Conservation (phyloP, 2,797 vertebrate species). For the Paramormyrops hopkinsi region DNA sequence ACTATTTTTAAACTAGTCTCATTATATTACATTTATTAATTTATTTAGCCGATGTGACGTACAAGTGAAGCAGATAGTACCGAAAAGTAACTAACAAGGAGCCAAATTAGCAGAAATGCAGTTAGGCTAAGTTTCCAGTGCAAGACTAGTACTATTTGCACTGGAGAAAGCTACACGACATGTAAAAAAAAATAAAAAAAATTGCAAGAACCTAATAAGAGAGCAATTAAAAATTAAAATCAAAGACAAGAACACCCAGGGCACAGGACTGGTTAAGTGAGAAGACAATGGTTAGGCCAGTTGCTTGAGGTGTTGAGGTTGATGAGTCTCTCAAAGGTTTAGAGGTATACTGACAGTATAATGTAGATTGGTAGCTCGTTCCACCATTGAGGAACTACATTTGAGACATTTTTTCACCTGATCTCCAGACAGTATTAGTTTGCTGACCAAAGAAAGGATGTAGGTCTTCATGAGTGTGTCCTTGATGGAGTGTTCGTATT, state of each 20-base stretch:
- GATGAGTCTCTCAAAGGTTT: not conserved
- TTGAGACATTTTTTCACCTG: not conserved
- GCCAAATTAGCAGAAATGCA: not conserved
- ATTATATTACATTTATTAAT: not conserved
- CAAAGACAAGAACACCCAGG: not conserved
- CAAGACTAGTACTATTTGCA: not conserved
- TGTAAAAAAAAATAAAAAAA: not conserved
- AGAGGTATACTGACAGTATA: not conserved
- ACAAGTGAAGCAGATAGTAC: not conserved
- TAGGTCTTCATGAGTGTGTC: not conserved
- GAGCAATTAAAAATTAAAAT: not conserved
- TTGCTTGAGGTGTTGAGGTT: not conserved
- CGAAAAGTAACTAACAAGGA: not conserved
- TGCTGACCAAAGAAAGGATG: not conserved
- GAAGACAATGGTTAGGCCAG: not conserved
- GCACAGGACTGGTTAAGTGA: not conserved
- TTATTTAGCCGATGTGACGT: not conserved
- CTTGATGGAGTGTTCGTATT: not conserved
- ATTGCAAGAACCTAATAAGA: not conserved
- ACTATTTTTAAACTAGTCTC: not conserved
- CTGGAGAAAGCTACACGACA: not conserved
- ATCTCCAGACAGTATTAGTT: not conserved
- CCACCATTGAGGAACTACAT: not conserved
- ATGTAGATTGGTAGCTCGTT: not conserved
- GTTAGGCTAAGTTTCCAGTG: not conserved